Base-by-base conservation (phyloP, 2,797 vertebrate species). In the Rhabdomys pumilio region DNA sequence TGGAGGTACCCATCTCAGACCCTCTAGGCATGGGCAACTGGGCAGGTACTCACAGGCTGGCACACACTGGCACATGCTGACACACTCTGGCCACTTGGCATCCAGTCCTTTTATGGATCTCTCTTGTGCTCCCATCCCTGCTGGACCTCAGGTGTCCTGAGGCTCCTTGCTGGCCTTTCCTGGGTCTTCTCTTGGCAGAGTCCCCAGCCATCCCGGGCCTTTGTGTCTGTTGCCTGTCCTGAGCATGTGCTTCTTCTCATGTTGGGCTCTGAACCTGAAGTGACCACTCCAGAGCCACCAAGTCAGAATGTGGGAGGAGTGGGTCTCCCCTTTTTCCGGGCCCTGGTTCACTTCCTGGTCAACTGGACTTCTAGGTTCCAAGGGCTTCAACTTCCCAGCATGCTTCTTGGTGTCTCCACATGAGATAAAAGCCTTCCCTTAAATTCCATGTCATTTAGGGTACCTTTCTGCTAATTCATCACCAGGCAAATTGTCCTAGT, bases 121-220 rank as follows among this genome's bases (percentile, higher is more conserved):
- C 11, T 0, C 0, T 41, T 9, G 2, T 0, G 19, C 20, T 55
- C 57, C 20, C 47, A 53, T 34, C 4, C 89, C 69, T 31, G 0
- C 15, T 24, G 20, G 8, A 8, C 29, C n/a, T 20, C 26, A 2
- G 34, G n/a, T 50, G 17, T 55, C 53, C 6, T 0, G 6, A 47
- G 15, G 13, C 26, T 31, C 38, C 47, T 53, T 20, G 13, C 31
- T 19, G 9, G 34, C 13, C 34, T 47, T 29, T 47, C 17, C n/a
- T 0, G 6, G 59, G 29, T n/a, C 75, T 85, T 3, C 2, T 63
- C 72, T 29, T 34, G 38, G 29, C 12, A 57, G 57, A 14, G 72
- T 10, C 20, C 12, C 14, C 0, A 2, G 2, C 5, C 1, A 22
- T 65, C 38, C 41, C 15, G 19, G 67, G 34, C 10, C 50, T 73